A percentile compares a stretch with the other conserved stretches of the same genome.
Conservation (phyloP, 2,888 invertebrate species). For the Rosalia funebris region DNA sequence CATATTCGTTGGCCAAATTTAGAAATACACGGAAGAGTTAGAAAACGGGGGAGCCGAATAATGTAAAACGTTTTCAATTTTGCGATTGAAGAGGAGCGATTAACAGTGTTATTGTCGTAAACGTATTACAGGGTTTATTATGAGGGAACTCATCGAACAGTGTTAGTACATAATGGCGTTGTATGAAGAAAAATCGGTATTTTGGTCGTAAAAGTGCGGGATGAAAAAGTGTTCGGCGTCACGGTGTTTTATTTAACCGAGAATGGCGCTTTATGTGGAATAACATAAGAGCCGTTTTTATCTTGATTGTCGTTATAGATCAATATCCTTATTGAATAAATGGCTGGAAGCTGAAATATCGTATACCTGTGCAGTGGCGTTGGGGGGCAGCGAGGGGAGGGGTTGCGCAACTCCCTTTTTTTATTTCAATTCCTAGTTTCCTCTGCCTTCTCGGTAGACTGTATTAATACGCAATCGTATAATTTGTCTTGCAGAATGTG, state of each 20-base stretch:
- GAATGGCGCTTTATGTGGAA: conserved; percentile 1
- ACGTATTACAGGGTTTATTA: too few relatives aligned
- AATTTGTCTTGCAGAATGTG: conserved; percentile 12
- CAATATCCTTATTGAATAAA: conserved; percentile 6
- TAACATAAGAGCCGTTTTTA: background rate
- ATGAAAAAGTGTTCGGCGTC: background rate
- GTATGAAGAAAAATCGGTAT: background rate
- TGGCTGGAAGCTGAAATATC: conserved; percentile 4
- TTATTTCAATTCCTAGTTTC: conserved; percentile 1
- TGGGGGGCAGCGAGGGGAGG: background rate
- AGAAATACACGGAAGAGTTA: too few relatives aligned
- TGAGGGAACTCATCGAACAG: too few relatives aligned
- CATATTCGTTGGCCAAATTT: too few relatives aligned
- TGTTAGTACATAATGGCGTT: background rate
- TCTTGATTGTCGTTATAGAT: conserved; percentile 9
- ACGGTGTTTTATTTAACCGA: background rate
- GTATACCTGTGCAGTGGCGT: background rate
- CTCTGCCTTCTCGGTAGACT: background rate
- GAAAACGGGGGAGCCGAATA: too few relatives aligned
- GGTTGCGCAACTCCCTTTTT: background rate
- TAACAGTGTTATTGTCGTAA: too few relatives aligned
- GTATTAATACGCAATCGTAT: conserved; percentile 8
- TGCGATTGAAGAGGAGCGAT: too few relatives aligned
- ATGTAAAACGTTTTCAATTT: too few relatives aligned
- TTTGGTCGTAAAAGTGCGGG: background rate